Base-by-base conservation (phyloP, 1,140 invertebrate species). In the Aphaenogaster ashmeadi region DNA sequence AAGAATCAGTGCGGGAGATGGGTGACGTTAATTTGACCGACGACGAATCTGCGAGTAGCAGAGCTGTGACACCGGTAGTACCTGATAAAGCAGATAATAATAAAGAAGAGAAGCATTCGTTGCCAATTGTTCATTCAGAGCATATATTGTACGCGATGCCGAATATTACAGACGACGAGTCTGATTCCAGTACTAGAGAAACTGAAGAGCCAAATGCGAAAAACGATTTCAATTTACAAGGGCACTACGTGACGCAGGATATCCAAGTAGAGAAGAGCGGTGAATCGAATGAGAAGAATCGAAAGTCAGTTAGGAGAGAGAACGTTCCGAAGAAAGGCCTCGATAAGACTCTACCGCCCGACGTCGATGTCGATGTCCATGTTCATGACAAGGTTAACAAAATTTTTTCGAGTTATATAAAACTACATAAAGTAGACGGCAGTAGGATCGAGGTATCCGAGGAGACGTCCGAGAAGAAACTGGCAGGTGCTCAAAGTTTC, bases 121-220 rank as follows among this genome's bases (percentile, higher is more conserved):
- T 62, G 4, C 1, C 27, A 38, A 62, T 21, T 6, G 11, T 27
- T 18, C 13, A 50, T n/a, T 9, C 15, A 3, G 54, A 83, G 5
- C 83, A 79, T 3, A 60, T 80, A 38, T 60, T 84, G 0, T 91
- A 69, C 11, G 84, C 81, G 4, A 47, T 60, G 6, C 44, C 88
- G 0, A 94, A 93, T 54, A 92, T 95, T 1, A 95, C 95, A 1
- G 94, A 95, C 13, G 94, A 95, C 66, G 93, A 94, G 50, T 94
- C 94, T 8, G 88, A 92, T 66, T 90, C 89, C 18, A 92, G 87
- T 66, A 54, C 64, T 62, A 47, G 36, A 7, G 91, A 89, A 75
- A 15, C 71, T 69, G 15, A 52, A 38, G 75, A 84, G 13, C 9
- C 15, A 0, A 75, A 88, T 38, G 72, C 58, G 15, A 86, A 33